A percentile compares a stretch with the other conserved stretches of the same genome.
Conservation (phyloP, 2,797 vertebrate genomes). For the Arrhamphus sclerolepis region DNA sequence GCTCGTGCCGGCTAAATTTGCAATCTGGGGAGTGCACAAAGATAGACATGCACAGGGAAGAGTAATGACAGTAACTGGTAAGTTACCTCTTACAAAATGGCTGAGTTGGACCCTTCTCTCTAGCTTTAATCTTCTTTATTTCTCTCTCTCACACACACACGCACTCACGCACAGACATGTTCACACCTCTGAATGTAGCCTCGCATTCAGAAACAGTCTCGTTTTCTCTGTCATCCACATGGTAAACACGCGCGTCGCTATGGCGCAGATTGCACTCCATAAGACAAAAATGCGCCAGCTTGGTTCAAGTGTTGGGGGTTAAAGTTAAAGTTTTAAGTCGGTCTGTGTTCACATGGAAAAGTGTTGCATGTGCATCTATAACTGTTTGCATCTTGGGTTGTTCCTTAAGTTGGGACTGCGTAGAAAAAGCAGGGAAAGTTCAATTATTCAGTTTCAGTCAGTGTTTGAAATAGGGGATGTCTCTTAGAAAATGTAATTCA, state of each 20-base stretch:
- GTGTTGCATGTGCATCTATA: neutral
- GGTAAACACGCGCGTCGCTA: conserved; percentile 51
- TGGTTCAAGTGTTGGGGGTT: conserved; percentile 23
- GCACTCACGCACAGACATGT: conserved; percentile 13
- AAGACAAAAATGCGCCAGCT: conserved; percentile 8
- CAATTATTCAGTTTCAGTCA: too few species aligned
- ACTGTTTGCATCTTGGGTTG: neutral
- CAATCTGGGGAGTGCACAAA: conserved; percentile 79
- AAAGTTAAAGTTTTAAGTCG: neutral
- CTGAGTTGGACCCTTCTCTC: conserved; percentile 73
- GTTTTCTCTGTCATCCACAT: conserved; percentile 32
- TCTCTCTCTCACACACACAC: conserved; percentile 12
- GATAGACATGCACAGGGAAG: conserved; percentile 85
- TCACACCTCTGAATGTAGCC: neutral
- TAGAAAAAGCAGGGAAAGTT: too few species aligned
- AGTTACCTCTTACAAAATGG: conserved; percentile 80
- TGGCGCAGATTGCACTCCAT: conserved; percentile 55
- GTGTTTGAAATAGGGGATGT: too few species aligned
- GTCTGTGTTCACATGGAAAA: too few species aligned
- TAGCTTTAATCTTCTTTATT: conserved; percentile 12
- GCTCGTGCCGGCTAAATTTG: conserved; percentile 66
- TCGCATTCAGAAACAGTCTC: conserved; percentile 30
- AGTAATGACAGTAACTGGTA: conserved; percentile 70
- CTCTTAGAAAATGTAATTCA: too few species aligned
- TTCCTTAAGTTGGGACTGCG: too few species aligned